A percentile compares a stretch with the other conserved stretches of the same genome.
Conservation (phyloP, 92 coral and sea anemone genomes). For the Micromussa lordhowensis region DNA sequence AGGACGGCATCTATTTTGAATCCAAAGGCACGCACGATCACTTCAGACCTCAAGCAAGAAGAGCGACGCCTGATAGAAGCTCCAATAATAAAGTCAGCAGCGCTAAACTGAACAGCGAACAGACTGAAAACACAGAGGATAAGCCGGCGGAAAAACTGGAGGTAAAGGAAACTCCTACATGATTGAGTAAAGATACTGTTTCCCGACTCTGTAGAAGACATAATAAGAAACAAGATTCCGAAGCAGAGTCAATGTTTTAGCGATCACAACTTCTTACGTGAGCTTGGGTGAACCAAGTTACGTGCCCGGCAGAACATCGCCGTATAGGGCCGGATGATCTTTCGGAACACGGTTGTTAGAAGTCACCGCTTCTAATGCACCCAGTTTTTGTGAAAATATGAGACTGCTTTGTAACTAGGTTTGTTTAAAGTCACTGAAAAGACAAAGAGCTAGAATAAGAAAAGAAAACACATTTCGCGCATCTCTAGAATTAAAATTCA, state of each 20-base stretch:
- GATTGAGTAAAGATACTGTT: not conserved
- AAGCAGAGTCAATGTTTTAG: no score
- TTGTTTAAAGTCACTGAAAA: no score
- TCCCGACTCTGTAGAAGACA: no score
- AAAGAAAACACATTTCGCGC: not conserved
- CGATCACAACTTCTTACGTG: not conserved
- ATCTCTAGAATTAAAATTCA: not conserved
- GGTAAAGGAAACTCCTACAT: not conserved
- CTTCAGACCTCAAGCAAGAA: conserved; percentile 93
- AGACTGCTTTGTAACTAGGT: not conserved
- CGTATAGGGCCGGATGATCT: no score
- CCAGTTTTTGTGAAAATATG: not conserved
- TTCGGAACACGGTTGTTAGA: not conserved
- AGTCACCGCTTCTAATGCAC: not conserved
- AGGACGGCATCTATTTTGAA: conserved; percentile 95
- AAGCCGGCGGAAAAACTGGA: conserved; percentile 12
- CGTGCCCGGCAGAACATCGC: no score
- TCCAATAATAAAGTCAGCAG: conserved; percentile 34
- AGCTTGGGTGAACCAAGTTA: no score
- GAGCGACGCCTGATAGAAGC: conserved; percentile 89
- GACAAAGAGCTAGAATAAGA: not conserved
- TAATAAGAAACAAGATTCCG: no score
- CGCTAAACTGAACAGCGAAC: conserved; percentile 56
- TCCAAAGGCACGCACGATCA: conserved; percentile 97
- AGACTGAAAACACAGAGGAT: conserved; percentile 34